These are phyloP conservation scores for Lophotriccus pileatus DNA, from an alignment of 2,797 vertebrate species.

Conservation along the genomic window DNA sequence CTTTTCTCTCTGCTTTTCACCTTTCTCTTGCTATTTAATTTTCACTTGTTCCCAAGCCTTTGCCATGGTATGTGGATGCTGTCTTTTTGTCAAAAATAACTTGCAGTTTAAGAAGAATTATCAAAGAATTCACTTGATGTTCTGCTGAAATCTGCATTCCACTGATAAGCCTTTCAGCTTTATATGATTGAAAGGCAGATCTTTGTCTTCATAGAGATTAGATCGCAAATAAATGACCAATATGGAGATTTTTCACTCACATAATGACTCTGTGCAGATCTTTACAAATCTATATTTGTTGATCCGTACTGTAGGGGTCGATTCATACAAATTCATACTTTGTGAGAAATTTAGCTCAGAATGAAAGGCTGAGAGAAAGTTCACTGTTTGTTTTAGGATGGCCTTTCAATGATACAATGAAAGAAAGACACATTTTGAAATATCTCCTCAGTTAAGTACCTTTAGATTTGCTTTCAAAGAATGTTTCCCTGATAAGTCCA, in stretches of 20 bases:
- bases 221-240: accelerated
- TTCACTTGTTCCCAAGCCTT: not conserved
- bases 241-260: not conserved
- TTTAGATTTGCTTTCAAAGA: slow-evolving; percentile 25
- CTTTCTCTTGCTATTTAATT: not conserved
- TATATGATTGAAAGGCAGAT: not conserved
- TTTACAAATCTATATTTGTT: not conserved
- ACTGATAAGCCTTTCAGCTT: not conserved
- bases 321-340: not conserved
- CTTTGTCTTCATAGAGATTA: not conserved
- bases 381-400: not conserved
- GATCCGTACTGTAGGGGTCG: not conserved
- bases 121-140: not conserved
- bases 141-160: not conserved
- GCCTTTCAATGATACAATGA: not conserved
- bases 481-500: not conserved
- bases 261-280: not conserved
- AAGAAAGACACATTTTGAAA: not conserved
- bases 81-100: not conserved
- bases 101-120: not conserved
- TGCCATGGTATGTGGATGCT: not conserved
- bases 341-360: not conserved
- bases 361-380: not conserved
- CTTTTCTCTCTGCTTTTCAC: not conserved
- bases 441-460: not conserved